Base-by-base conservation (phyloP, 2,888 invertebrate genomes). In the Calliopum simillimum region DNA sequence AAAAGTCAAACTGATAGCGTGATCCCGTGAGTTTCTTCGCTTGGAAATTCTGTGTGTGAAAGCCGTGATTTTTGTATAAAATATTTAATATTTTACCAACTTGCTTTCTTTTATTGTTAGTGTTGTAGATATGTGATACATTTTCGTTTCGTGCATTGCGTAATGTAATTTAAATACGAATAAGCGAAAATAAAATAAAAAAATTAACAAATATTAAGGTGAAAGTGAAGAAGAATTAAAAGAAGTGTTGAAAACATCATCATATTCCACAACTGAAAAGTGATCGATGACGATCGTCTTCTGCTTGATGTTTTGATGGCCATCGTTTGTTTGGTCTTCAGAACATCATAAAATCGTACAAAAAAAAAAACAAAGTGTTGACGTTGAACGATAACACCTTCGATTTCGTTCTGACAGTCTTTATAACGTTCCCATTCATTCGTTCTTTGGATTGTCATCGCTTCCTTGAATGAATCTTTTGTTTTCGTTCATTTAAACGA, bases 211-310 rank as follows among this genome's bases (percentile, higher is more conserved):
- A 21, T 25, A 21, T 63, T 21, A 25, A 25, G 62, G 49, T 25
- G 47, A 63, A 63, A 25, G 61, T 63, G 62, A 63, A 25, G n/a
- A 59, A 19, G 41, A 58, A 58, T 14, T 14, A 25, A 25, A 33
- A 33, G 8, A 49, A 16, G n/a, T 16, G 51, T 49, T 49, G 51
- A 33, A 33, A 4, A 33, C 5, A 33, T 33, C 33, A 33, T 33
- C 33, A 33, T 33, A 33, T 33, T 33, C 33, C 5, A 8, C 33
- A 33, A 33, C 33, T 33, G 33, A 33, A 2, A 33, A 33, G 33
- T 33, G 33, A 33, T 33, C 33, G 33, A 33, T 33, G 33, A n/a
- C n/a, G n/a, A 33, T 33, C 33, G 33, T 33, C 33, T 33, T 33
- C 33, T 8, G 8, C 33, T 33, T 33, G 5, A 33, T 33, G 33